A percentile compares a stretch with the other conserved stretches of the same genome.
phyloP scores from a whole-genome alignment of 2,888 invertebrate genomes.

The Nomada ferruginata region DNA sequence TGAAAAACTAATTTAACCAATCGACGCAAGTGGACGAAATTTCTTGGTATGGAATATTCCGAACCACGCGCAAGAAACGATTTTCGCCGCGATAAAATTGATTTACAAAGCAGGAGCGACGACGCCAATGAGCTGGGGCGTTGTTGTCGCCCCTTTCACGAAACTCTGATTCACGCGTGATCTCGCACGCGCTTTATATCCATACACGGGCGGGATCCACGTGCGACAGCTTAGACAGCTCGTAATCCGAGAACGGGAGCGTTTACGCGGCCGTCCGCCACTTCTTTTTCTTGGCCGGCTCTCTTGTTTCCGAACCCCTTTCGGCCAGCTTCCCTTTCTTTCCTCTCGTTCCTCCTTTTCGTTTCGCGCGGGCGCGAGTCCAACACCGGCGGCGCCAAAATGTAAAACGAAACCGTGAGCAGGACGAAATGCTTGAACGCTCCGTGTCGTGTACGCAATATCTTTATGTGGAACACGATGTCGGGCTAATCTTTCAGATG shows the following conservation, averaged over 20 bases:
- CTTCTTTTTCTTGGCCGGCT: slow-evolving; percentile 64
- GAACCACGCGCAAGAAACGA: too few species aligned
- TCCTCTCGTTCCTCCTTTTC: slow-evolving; percentile 33
- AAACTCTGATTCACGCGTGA: slow-evolving; percentile 50
- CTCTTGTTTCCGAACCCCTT: slow-evolving; percentile 61
- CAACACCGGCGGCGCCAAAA: slow-evolving; percentile 62
- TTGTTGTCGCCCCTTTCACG: slow-evolving; percentile 37
- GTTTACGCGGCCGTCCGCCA: slow-evolving; percentile 64
- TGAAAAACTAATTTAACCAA: too few species aligned
- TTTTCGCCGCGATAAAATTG: too few species aligned
- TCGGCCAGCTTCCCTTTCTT: slow-evolving; percentile 21
- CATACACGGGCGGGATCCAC: slow-evolving; percentile 44
- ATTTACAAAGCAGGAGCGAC: background rate
- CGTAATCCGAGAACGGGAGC: slow-evolving; percentile 75
- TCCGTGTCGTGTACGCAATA: slow-evolving; percentile 10
- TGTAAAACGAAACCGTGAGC: slow-evolving; percentile 62
- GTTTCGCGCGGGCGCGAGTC: slow-evolving; percentile 26
- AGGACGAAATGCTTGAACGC: slow-evolving; percentile 27
- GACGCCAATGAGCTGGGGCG: slow-evolving; percentile 25
- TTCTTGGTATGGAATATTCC: too few species aligned
- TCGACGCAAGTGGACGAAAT: too few species aligned
- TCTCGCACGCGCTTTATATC: slow-evolving; percentile 59
- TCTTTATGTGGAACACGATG: slow-evolving; percentile 20
- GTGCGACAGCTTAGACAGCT: slow-evolving; percentile 59
- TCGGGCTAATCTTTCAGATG: slow-evolving; percentile 59